Evolutionary conservation across 2,888 invertebrate genomes (phyloP).

Genomic region (Scaptodrosophila latifasciaeformis): DNA sequence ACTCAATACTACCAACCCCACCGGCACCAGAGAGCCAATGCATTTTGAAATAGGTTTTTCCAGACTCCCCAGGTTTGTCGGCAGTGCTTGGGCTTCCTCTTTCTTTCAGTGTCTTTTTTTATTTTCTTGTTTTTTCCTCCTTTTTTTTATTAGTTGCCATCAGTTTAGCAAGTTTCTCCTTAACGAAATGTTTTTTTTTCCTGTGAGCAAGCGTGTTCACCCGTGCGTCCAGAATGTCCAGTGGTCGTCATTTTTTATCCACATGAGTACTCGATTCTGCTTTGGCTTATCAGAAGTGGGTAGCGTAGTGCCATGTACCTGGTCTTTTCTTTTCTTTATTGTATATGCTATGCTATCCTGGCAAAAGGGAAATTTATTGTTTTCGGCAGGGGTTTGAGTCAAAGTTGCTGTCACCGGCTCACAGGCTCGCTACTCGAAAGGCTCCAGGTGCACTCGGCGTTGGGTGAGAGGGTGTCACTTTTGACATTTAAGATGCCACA

Average conservation of each 20-base stretch:
- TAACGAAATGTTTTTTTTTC: conserved; percentile 57
- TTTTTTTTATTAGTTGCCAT: conserved; percentile 49
- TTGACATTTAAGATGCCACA: conserved; percentile 67
- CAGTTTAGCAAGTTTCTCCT: conserved; percentile 49
- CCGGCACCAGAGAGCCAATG: conserved; percentile 46
- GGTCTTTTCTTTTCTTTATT: conserved; percentile 3
- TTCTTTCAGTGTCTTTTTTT: conserved; percentile 10
- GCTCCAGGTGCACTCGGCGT: conserved; percentile 54
- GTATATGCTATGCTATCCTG: conserved; percentile 22
- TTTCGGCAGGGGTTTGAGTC: conserved; percentile 48
- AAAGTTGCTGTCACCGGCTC: conserved; percentile 38
- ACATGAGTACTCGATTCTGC: conserved; percentile 3
- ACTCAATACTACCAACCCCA: conserved; percentile 14
- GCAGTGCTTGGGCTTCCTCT: background rate
- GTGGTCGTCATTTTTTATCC: conserved; percentile 57
- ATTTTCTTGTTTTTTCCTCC: conserved; percentile 22
- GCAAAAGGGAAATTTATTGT: conserved; percentile 69
- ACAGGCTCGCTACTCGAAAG: background rate
- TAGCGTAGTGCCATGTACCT: conserved; percentile 8
- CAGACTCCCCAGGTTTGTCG: conserved; percentile 1
- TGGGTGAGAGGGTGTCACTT: conserved; percentile 53
- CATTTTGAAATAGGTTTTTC: conserved; percentile 44
- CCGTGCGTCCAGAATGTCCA: conserved; percentile 49
- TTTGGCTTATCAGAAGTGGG: conserved; percentile 41
- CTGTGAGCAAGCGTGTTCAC: conserved; percentile 36